These are phyloP conservation scores for Hemiscyllium ocellatum DNA, from an alignment of 2,113 vertebrate species.

Conservation along the genomic window DNA sequence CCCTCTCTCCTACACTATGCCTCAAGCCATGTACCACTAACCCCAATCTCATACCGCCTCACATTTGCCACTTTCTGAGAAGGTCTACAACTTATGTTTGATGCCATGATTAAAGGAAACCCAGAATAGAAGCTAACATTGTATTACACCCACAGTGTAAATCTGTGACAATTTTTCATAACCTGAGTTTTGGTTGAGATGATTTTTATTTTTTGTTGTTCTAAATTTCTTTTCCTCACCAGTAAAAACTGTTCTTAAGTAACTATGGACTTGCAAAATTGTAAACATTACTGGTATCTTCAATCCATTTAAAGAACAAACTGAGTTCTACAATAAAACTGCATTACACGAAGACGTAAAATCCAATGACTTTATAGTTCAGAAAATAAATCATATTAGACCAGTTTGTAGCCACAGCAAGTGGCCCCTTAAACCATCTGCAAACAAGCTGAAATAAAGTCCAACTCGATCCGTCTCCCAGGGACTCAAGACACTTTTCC, in stretches of 20 bases:
- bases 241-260: background rate
- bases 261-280: background rate
- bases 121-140: background rate
- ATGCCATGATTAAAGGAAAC: background rate
- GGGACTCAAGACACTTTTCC: background rate
- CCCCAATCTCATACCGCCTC: no score
- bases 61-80: background rate
- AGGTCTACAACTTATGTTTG: background rate
- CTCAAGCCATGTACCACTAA: no score
- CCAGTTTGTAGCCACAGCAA: background rate
- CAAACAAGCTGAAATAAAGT: background rate
- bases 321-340: background rate
- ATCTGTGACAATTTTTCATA: background rate
- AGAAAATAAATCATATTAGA: background rate
- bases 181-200: background rate
- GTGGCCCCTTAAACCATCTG: background rate
- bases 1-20: no score
- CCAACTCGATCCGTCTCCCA: background rate
- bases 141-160: background rate
- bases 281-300: background rate
- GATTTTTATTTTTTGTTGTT: background rate
- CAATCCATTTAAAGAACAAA: background rate
- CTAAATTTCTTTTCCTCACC: background rate
- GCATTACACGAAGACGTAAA: background rate
- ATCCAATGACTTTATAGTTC: background rate